phyloP scores from a whole-genome alignment of 2,797 vertebrate species.

The Onychomys leucogaster region DNA sequence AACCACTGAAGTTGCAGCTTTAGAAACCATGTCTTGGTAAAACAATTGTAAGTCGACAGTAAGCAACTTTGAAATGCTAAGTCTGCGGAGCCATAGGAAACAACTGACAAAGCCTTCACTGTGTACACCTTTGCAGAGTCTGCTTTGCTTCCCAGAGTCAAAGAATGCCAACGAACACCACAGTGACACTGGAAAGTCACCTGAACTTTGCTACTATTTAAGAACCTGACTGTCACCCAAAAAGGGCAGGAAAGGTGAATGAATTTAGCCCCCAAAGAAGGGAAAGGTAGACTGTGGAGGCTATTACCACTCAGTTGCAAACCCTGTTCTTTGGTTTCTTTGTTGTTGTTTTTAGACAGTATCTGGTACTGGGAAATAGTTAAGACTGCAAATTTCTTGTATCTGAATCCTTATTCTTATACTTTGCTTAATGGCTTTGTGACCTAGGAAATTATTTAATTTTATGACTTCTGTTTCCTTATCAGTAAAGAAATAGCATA shows the following conservation, averaged over 20 bases:
- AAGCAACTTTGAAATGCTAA: conserved; percentile 52
- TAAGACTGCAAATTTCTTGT: not conserved
- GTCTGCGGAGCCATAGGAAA: not conserved
- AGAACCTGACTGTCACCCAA: not conserved
- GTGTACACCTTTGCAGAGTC: not conserved
- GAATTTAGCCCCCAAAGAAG: not conserved
- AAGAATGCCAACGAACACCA: not conserved
- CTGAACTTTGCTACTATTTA: conserved; percentile 10
- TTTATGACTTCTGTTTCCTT: conserved; percentile 23
- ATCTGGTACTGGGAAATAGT: not conserved
- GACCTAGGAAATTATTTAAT: not conserved
- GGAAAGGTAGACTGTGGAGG: not conserved
- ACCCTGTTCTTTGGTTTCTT: not conserved
- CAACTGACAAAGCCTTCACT: conserved; percentile 21
- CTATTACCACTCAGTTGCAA: not conserved
- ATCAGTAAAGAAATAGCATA: not conserved
- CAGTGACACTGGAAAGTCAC: not conserved
- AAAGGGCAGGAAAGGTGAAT: not conserved
- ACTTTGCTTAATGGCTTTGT: conserved; percentile 3
- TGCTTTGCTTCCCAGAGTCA: not conserved
- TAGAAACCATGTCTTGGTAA: conserved; percentile 40
- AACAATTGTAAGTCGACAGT: conserved; percentile 46
- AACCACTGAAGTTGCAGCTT: conserved; percentile 43
- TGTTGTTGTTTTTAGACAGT: not conserved
- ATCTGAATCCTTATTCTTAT: conserved; percentile 21